Base-by-base conservation (phyloP, 1,140 invertebrate genomes). In the Pseudomyrmex flavicornis region DNA sequence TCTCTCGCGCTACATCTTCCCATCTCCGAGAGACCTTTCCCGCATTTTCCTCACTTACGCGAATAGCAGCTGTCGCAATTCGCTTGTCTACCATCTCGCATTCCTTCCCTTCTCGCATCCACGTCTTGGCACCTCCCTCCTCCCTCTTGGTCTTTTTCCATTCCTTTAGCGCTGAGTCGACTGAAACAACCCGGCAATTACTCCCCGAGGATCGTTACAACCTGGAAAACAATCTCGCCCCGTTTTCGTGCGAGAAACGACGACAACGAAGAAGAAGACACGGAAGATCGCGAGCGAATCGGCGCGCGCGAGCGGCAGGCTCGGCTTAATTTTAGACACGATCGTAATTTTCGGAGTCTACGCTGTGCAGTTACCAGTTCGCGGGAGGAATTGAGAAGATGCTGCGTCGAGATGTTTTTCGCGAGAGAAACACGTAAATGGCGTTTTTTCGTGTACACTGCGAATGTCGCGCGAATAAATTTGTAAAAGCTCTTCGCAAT, bases 161-260 rank as follows among this genome's bases (percentile, higher is more conserved):
- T 50, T 70, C 82, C 86, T 80, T 72, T 82, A 84, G 75, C 88
- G 91, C 92, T 93, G 91, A 93, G 88, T 93, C 91, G 85, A 90
- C 91, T 89, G 85, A 92, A 91, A 92, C 90, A 89, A 90, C 89
- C 90, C 89, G 68, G 90, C 91, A 93, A 93, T 93, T 93, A 93
- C 89, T 92, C 91, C 90, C 87, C 50, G 75, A 87, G 90, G 90
- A 92, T 91, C 89, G 90, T 90, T 92, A 90, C 90, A 89, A 85
- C 74, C 85, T 76, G 85, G 88, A 85, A 91, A 92, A 92, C 91
- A 91, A 89, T 91, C 88, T 86, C 91, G 86, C 82, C 83, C 85
- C 82, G 84, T 90, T 90, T 89, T 35, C 35, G 35, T 35, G 35
- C 35, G 35, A 35, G 35, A 35, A 35, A 35, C 35, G 26, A 35